Conservation (phyloP, 2,888 invertebrate genomes). For the Dexiosoma caninum region DNA sequence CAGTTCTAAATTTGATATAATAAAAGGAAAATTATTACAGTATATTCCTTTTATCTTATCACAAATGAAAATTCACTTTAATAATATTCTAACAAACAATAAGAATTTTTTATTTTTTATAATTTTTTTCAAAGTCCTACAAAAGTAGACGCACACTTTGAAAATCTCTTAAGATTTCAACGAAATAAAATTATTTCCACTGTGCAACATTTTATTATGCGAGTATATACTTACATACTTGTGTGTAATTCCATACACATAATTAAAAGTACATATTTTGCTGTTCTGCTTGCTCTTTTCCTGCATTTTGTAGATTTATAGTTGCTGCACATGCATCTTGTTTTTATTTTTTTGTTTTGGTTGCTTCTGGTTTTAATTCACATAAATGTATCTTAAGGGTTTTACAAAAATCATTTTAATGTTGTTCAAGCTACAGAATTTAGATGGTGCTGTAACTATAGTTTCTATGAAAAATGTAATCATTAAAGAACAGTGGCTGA, state of each 20-base stretch:
- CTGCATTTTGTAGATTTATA: not conserved
- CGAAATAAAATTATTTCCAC: not conserved
- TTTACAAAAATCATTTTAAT: slow-evolving; percentile 56
- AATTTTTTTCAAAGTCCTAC: no score
- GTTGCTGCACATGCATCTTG: slow-evolving; percentile 4
- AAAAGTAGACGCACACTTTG: no score
- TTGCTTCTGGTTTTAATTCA: slow-evolving; percentile 32
- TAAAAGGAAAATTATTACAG: no score
- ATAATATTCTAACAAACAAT: no score
- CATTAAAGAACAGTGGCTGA: slow-evolving; percentile 8
- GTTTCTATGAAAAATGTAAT: not conserved
- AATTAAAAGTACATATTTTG: not conserved
- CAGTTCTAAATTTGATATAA: no score
- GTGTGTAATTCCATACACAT: not conserved
- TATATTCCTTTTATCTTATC: no score
- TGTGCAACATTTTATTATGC: not conserved
- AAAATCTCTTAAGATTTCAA: not conserved
- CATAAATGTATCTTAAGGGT: slow-evolving; percentile 54
- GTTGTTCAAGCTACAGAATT: slow-evolving; percentile 52
- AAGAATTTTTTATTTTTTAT: not conserved
- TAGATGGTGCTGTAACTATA: slow-evolving; percentile 15
- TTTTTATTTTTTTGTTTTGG: no score
- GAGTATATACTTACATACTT: not conserved
- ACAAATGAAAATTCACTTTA: no score
- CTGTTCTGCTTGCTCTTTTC: not conserved